Evolutionary conservation across 2,797 vertebrate species (phyloP).

Genomic region (Siniperca obscura): DNA sequence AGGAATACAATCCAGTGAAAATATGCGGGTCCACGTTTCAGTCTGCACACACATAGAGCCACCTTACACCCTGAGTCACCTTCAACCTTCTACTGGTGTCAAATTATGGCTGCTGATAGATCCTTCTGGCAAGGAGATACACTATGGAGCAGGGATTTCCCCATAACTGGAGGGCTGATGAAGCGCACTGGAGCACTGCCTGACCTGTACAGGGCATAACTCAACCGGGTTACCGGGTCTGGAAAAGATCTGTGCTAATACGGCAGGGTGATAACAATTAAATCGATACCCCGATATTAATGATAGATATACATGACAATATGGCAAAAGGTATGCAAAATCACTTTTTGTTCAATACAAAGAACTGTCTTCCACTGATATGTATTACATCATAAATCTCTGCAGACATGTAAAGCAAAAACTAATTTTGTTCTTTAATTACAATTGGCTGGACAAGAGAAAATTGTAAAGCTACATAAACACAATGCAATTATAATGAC

Average conservation of each 20-base stretch:
- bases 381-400: not conserved
- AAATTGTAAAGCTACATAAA: not conserved
- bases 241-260: slow-evolving; percentile 43
- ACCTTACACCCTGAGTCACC: slow-evolving; percentile 71
- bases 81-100: slow-evolving; percentile 81
- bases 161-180: slow-evolving; percentile 67
- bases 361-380: not conserved
- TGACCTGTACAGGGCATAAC: slow-evolving; percentile 53
- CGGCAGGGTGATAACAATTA: not conserved
- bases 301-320: not conserved
- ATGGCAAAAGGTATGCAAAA: not conserved
- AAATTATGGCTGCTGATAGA: slow-evolving; percentile 73
- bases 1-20: slow-evolving; percentile 25
- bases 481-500: not conserved
- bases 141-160: slow-evolving; percentile 78
- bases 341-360: not conserved
- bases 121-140: slow-evolving; percentile 76
- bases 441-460: not conserved
- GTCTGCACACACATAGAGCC: slow-evolving; percentile 49
- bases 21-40: slow-evolving; percentile 32
- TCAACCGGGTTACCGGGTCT: slow-evolving; percentile 39
- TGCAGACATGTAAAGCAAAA: not conserved
- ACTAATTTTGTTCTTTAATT: not conserved
- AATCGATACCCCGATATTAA: slow-evolving; percentile 5
- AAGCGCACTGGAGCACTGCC: slow-evolving; percentile 42